Conservation (phyloP, 2,888 invertebrate genomes). For the Steromphala cineraria region DNA sequence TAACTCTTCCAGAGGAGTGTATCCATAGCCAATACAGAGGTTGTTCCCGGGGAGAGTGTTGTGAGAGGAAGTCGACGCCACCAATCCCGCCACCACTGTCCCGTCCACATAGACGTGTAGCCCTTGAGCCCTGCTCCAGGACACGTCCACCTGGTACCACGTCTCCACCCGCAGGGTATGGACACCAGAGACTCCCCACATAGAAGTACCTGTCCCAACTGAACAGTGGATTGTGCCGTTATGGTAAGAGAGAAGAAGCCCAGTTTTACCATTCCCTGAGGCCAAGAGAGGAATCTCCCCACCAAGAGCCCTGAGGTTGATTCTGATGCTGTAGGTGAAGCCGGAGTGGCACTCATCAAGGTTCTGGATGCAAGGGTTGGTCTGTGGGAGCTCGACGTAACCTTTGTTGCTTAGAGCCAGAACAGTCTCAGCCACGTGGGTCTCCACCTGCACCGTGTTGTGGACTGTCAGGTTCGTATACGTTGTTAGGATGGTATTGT, state of each 20-base stretch:
- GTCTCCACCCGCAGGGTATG: too few species aligned
- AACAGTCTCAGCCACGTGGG: neutral
- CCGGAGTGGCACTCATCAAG: slow-evolving; percentile 24
- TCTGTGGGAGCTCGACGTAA: slow-evolving; percentile 10
- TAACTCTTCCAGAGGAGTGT: neutral
- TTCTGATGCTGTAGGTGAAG: slow-evolving; percentile 24
- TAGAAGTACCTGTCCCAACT: slow-evolving; percentile 45
- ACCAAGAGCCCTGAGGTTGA: slow-evolving; percentile 16
- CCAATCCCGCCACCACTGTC: slow-evolving; percentile 41
- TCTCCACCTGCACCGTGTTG: slow-evolving; percentile 12
- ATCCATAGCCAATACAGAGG: slow-evolving; percentile 22
- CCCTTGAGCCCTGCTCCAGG: slow-evolving; percentile 52
- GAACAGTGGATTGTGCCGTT: slow-evolving; percentile 39
- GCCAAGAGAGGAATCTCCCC: slow-evolving; percentile 10
- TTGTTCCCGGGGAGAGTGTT: neutral
- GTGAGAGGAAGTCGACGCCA: slow-evolving; percentile 25
- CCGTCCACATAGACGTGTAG: slow-evolving; percentile 45
- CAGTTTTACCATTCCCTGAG: slow-evolving; percentile 25
- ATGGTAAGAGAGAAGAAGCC: slow-evolving; percentile 46
- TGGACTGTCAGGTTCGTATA: neutral
- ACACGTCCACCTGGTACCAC: slow-evolving; percentile 55
- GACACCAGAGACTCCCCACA: slow-evolving; percentile 47
- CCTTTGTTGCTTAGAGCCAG: slow-evolving; percentile 22
- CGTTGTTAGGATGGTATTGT: slow-evolving; percentile 5
- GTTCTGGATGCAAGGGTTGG: slow-evolving; percentile 20